Evolutionary conservation across 2,113 vertebrate genomes (phyloP).

Genomic region (Pangasianodon hypophthalmus): DNA sequence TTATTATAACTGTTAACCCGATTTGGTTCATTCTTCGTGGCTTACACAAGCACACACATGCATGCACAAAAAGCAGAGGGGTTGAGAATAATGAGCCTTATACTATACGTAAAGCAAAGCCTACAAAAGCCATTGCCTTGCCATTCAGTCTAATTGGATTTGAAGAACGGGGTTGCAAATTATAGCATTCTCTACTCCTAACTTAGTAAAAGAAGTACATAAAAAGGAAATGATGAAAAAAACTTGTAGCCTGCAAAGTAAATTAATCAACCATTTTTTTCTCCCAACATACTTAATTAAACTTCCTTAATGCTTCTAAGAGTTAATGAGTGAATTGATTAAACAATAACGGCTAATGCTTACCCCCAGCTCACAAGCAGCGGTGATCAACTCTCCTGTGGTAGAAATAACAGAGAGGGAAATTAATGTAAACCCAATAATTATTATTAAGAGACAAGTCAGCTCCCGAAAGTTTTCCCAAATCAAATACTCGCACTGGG

Average conservation of each 20-base stretch:
- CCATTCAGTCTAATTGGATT: constrained; percentile 99
- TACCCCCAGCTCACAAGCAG: constrained; percentile 99
- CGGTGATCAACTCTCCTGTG: constrained; percentile 99
- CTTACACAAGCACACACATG: constrained; percentile 88
- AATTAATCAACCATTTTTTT: constrained; percentile 96
- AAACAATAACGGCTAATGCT: constrained; percentile 99
- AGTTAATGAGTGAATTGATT: constrained; percentile 99
- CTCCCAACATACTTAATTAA: constrained; percentile 97
- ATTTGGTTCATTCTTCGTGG: constrained; percentile 99
- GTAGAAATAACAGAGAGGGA: constrained; percentile 85
- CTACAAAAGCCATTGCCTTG: constrained; percentile 98
- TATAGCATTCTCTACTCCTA: constrained; percentile 98
- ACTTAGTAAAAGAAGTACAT: constrained; percentile 89
- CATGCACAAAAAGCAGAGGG: constrained; percentile 75
- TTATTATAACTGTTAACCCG: constrained; percentile 99
- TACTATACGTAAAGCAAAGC: constrained; percentile 99
- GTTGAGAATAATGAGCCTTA: constrained; percentile 97
- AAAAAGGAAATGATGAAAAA: constrained; percentile 68
- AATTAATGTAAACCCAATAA: constrained; percentile 99
- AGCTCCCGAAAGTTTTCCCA: constrained; percentile 98
- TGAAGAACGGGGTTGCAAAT: constrained; percentile 99
- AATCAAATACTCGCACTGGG: constrained; percentile 99
- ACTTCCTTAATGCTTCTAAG: constrained; percentile 99
- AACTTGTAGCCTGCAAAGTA: constrained; percentile 98
- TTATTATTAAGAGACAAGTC: constrained; percentile 99